Percentiles rank a stretch among this genome's conserved stretches.
These are phyloP conservation scores for Verasper variegatus DNA, from an alignment of 2,113 vertebrate genomes.

Conservation along the genomic window DNA sequence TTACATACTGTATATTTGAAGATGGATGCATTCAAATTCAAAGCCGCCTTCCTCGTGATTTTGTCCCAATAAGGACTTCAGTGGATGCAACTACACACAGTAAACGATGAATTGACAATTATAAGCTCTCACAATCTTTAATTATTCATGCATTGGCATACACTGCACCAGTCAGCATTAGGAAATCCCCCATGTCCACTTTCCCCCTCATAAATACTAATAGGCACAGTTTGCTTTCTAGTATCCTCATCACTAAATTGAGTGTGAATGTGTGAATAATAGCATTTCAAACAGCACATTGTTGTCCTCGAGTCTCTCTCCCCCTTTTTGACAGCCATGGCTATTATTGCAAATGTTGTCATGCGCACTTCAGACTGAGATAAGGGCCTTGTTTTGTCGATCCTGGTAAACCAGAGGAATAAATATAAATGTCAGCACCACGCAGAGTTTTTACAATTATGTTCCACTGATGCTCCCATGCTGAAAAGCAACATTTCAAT, in stretches of 20 bases:
- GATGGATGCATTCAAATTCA: slow-evolving; percentile 5
- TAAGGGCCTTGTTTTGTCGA: neutral
- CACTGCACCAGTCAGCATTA: slow-evolving; percentile 39
- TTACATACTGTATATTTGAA: slow-evolving; percentile 24
- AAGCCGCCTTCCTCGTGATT: neutral
- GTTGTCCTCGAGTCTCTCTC: slow-evolving; percentile 15
- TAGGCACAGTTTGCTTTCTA: slow-evolving; percentile 9
- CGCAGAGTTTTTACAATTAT: neutral
- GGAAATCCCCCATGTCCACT: slow-evolving; percentile 36
- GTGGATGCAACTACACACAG: neutral
- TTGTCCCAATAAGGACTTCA: neutral
- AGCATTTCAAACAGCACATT: slow-evolving; percentile 4
- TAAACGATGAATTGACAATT: slow-evolving; percentile 35
- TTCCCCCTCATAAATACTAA: slow-evolving; percentile 43
- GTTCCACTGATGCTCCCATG: neutral
- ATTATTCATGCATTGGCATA: slow-evolving; percentile 56
- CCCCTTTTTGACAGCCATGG: neutral
- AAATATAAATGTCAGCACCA: slow-evolving; percentile 14
- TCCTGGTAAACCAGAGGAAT: neutral
- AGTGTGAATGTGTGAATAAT: slow-evolving; percentile 25
- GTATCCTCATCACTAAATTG: slow-evolving; percentile 1
- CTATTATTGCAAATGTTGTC: slow-evolving; percentile 44
- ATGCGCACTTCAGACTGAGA: slow-evolving; percentile 52
- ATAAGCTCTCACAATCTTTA: slow-evolving; percentile 51
- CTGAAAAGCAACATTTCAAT: neutral